A percentile compares a stretch with the other conserved stretches of the same genome.
Conservation (phyloP, 2,113 vertebrate species). For the Clarias batrachus region DNA sequence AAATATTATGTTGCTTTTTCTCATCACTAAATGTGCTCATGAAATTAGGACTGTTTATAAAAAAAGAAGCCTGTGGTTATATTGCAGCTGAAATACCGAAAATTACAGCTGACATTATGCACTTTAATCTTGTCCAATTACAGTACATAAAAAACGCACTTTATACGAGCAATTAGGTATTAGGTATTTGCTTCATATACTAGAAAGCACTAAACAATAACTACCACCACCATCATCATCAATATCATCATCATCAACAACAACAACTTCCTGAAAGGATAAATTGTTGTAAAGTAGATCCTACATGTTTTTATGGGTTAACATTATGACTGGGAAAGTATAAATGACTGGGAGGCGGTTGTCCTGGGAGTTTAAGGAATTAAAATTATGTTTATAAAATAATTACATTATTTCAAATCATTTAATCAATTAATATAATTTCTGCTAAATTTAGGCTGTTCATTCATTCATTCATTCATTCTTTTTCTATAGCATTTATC, state of each 20-base stretch:
- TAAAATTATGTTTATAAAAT: background rate
- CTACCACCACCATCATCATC: background rate
- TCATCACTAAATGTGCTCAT: constrained; percentile 1
- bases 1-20: background rate
- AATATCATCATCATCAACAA: background rate
- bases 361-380: background rate
- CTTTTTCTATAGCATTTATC: background rate
- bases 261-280: background rate
- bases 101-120: background rate
- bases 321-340: background rate
- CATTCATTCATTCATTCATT: background rate
- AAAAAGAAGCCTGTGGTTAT: background rate
- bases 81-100: background rate
- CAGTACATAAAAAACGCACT: background rate
- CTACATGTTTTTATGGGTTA: background rate
- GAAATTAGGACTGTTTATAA: background rate
- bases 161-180: no score
- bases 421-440: no score
- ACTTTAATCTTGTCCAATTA: background rate
- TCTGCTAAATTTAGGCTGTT: no score
- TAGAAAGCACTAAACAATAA: background rate
- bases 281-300: background rate
- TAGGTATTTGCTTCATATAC: background rate
- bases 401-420: no score
- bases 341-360: no score